Evolutionary conservation across 2,888 invertebrate species (phyloP), one percentile per base, ranked within the genome.

Genomic region (Metalampra italica): DNA sequence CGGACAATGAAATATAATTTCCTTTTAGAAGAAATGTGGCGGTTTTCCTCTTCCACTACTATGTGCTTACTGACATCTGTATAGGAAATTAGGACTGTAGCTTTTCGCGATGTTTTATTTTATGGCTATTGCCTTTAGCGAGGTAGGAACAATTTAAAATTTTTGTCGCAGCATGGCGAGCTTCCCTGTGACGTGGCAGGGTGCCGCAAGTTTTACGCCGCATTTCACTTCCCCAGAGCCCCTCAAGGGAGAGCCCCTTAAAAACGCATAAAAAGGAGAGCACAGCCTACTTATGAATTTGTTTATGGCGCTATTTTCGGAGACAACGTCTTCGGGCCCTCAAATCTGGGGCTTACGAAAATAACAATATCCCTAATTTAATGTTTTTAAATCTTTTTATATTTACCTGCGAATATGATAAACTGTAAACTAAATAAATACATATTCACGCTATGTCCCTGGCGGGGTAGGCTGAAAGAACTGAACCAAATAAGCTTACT

Each of bases 281-380:
- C 76, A 77, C 70, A 76, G 83, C 80, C 86, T 87, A 84, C 86
- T 88, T 88, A 88, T 86, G 88, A 89, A 88, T 88, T 88, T 89
- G 88, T 89, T 89, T 89, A 89, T 80, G 75, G 79, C 74, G 73
- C 82, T 75, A 81, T 82, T 85, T 75, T 66, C 64, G 60, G 59
- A 69, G 71, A 68, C 67, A 63, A 62, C 64, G 66, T 64, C 67
- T 62, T 46, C 55, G 60, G 57, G 52, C 60, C 60, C 62, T 62
- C 66, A 68, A 78, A 76, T 73, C 65, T 69, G 59, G 55, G 54
- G 78, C 69, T 77, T 76, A 69, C 69, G 65, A 68, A 22, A 70
- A 78, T 75, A 74, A 79, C 73, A 76, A 78, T 82, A 75, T 78
- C 73, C 64, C 67, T 82, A 82, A 82, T 84, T 80, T 78, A 69